Percentiles rank a stretch among this genome's conserved stretches.
Evolutionary conservation across 1,140 invertebrate species (phyloP).

Genomic region (Micrasema minimum): DNA sequence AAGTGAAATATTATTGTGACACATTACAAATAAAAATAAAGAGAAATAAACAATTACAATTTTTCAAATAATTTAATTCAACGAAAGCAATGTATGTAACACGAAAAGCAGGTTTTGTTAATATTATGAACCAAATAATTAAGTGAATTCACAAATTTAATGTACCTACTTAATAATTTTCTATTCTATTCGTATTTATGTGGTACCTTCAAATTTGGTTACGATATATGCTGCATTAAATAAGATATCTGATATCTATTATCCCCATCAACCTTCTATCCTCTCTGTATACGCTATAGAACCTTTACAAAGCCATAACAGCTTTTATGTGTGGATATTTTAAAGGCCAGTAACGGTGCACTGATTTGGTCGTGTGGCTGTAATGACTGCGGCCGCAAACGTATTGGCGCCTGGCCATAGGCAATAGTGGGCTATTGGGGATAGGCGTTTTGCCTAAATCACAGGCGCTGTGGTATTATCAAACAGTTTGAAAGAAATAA

Average conservation of each 20-base stretch:
- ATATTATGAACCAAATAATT: too few relatives aligned
- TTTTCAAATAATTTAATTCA: too few relatives aligned
- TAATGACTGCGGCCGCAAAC: slow-evolving; percentile 8
- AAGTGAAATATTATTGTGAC: too few relatives aligned
- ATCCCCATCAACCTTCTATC: not conserved
- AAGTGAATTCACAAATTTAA: too few relatives aligned
- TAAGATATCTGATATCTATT: not conserved
- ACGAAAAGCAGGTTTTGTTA: too few relatives aligned
- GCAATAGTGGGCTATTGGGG: not conserved
- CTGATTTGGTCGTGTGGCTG: slow-evolving; percentile 26
- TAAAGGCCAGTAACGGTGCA: not conserved
- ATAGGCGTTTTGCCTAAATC: slow-evolving; percentile 7
- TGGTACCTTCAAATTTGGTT: not conserved
- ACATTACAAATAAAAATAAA: too few relatives aligned
- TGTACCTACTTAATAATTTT: too few relatives aligned
- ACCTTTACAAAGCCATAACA: not conserved
- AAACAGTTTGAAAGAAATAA: too few relatives aligned
- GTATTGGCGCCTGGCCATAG: slow-evolving; percentile 33
- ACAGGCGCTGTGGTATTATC: not conserved
- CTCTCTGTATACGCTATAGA: not conserved
- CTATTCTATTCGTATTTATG: not conserved
- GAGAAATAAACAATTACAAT: too few relatives aligned
- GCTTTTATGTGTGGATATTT: not conserved
- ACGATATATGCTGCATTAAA: not conserved
- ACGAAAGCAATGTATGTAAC: too few relatives aligned